Base-by-base conservation (phyloP, 1,140 invertebrate genomes). In the Aphis craccivora region DNA sequence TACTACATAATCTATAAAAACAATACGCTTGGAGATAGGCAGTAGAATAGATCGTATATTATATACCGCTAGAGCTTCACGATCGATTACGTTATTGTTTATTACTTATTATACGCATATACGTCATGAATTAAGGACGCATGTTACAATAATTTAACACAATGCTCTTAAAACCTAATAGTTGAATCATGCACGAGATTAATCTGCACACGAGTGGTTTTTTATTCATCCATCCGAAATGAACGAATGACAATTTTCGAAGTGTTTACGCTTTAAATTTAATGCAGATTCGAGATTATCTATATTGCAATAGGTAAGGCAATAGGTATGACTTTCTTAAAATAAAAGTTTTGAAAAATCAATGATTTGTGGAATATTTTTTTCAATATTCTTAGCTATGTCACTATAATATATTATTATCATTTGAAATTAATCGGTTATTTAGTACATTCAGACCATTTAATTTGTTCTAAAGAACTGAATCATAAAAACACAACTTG, bases 41-140 rank as follows among this genome's bases (percentile, higher is more conserved):
- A 76, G n/a, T 76, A n/a, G 30, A 76, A 76, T 76, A n/a, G 4
- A 76, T 76, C n/a, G 4, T n/a, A 76, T 76, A 20, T 76, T 35
- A n/a, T n/a, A 76, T 14, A 76, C 60, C 37, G 37, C n/a, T n/a
- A 40, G 37, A 45, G 11, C 30, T 76, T 9, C 60, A 76, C 60
- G 14, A 76, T 76, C 60, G 60, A 76, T 76, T 76, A 76, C 60
- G 60, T 76, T 76, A n/a, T 76, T 76, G 60, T 76, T 76, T 67
- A 76, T 76, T 76, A 76, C 30, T 76, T 76, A 35, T 5, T 76
- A 35, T 14, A 76, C n/a, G 60, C n/a, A n/a, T 8, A n/a, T n/a
- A 18, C 60, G 30, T n/a, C 11, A 76, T 76, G 30, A n/a, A 35
- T 35, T 14, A n/a, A 14, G 60, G 18, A 1, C 30, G 30, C 60